Evolutionary conservation across 2,888 invertebrate genomes (phyloP), one percentile per base, ranked within the genome.

Genomic region (Itoplectis maculator): DNA sequence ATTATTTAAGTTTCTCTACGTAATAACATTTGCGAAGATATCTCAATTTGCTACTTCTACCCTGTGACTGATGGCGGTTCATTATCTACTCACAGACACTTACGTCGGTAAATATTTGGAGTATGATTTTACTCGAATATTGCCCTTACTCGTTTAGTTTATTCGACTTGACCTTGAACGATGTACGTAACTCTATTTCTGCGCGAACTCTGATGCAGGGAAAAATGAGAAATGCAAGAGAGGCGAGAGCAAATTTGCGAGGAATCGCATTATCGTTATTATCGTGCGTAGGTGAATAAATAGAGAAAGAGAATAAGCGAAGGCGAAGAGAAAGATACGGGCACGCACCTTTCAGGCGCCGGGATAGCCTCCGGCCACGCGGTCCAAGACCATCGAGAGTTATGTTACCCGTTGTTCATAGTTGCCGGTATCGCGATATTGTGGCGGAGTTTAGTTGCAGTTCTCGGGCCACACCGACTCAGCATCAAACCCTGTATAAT

Each of bases 261-360:
- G 68, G 66, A 56, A 75, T 75, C 51, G 49, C 23, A 69, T 77
- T 70, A 78, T 72, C 72, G 72, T 66, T 63, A 79, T 72, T 79
- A 72, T 79, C 72, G 76, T 72, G 88, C 88, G 89, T 89, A 89
- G 89, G 89, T 88, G 88, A 86, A 87, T 80, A 81, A 72, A 65
- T 59, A 66, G 78, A 69, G 54, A 29, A 56, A 79, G 15, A 49
- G 47, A 72, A 56, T n/a, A 20, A 54, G 37, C 7, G 45, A 79
- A 77, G 61, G 49, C 45, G 29, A 42, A 29, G 8, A 59, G 47
- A 47, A 18, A 61, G 29, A 61, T 37, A 69, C 59, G 61, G 54
- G 81, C 76, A 85, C 86, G 88, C 87, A 84, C 83, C 84, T 86
- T 78, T 74, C 82, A 81, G 78, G 84, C 87, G 83, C 86, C 88